These are phyloP conservation scores for Chironomus riparius DNA, from an alignment of 2,888 invertebrate species.

Conservation along the genomic window DNA sequence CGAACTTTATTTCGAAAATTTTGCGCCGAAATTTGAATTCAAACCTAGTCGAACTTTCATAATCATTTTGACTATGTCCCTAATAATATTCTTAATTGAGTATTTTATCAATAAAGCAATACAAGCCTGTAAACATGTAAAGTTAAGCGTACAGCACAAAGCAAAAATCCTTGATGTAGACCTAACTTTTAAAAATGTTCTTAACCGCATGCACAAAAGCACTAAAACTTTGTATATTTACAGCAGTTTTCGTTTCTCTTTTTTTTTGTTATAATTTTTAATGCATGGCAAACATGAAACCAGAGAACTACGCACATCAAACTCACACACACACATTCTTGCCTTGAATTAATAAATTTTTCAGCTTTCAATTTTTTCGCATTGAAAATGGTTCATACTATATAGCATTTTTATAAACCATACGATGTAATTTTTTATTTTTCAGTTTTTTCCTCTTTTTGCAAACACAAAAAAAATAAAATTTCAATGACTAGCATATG, in stretches of 20 bases:
- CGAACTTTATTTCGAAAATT: no score
- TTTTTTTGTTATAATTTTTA: neutral
- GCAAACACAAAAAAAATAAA: neutral
- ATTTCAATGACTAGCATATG: neutral
- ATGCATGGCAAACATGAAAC: neutral
- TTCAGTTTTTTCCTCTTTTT: neutral
- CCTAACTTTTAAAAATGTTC: neutral
- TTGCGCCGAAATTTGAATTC: no score
- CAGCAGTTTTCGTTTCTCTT: no score
- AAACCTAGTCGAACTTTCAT: no score
- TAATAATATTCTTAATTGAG: no score
- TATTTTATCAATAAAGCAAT: no score
- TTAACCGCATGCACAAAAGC: neutral
- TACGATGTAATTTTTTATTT: neutral
- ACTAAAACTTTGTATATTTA: neutral
- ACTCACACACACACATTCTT: neutral
- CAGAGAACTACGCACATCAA: neutral
- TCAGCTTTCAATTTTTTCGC: conserved; percentile 21
- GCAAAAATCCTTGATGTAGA: neutral
- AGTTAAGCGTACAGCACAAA: no score
- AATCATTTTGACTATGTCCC: no score
- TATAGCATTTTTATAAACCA: neutral
- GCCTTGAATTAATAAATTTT: conserved; percentile 22
- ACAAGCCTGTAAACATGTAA: no score
- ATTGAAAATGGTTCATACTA: neutral